Conservation (phyloP, 2,888 invertebrate species). For the Ommatoiulus sabulosus region DNA sequence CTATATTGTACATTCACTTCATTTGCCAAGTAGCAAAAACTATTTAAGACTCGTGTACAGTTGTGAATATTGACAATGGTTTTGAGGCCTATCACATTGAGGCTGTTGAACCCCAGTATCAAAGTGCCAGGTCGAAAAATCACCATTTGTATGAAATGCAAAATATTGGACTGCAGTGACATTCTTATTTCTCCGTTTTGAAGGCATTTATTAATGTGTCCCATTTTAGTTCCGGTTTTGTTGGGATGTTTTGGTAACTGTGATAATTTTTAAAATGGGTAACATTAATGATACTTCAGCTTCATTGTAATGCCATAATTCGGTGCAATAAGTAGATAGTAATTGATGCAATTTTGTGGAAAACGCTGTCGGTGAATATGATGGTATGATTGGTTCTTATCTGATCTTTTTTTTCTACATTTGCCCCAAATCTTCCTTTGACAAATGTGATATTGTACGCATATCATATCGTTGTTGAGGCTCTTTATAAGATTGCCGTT, state of each 20-base stretch:
- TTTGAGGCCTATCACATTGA: background rate
- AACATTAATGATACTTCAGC: background rate
- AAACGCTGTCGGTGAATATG: background rate
- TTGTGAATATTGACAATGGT: constrained; percentile 19
- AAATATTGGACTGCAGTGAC: background rate
- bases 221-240: constrained; percentile 6
- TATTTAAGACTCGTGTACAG: constrained; percentile 18
- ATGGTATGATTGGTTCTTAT: constrained; percentile 15
- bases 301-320: constrained; percentile 3
- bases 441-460: constrained; percentile 12
- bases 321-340: background rate
- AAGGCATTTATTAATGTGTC: background rate
- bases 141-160: background rate
- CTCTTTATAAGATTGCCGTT: background rate
- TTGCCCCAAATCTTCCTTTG: background rate
- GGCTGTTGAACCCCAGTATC: background rate
- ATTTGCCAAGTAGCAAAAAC: constrained; percentile 3
- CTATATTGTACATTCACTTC: constrained; percentile 12
- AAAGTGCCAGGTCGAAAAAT: background rate
- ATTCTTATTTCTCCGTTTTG: background rate
- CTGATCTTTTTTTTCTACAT: background rate
- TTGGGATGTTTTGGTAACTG: constrained; percentile 26
- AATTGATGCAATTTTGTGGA: background rate
- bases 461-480: constrained; percentile 18
- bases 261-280: background rate